Conservation (phyloP, 2,888 invertebrate genomes). For the Drosophila fulvimacula region DNA sequence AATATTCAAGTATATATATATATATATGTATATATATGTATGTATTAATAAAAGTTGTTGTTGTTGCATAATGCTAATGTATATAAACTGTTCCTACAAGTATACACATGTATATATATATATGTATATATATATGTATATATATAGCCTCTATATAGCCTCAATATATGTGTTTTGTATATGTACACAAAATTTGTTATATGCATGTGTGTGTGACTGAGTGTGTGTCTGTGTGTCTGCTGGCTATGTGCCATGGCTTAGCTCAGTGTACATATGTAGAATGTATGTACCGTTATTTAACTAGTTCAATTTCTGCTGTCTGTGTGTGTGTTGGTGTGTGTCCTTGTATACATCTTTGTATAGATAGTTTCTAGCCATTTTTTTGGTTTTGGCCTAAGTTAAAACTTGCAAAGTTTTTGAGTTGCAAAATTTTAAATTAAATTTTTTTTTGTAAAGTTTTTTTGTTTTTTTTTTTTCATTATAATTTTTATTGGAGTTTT, state of each 20-base stretch:
- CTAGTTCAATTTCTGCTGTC: conserved; percentile 35
- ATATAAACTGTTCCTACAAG: conserved; percentile 68
- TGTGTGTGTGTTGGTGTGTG: conserved; percentile 20
- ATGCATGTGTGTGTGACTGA: conserved; percentile 16
- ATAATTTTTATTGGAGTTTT: conserved; percentile 66
- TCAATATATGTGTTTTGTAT: conserved; percentile 45
- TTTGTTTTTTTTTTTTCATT: conserved; percentile 25
- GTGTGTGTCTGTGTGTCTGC: conserved; percentile 27
- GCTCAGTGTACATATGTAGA: conserved; percentile 73
- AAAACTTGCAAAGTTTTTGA: conserved; percentile 41
- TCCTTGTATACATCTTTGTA: conserved; percentile 22
- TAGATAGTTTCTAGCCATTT: conserved; percentile 28
- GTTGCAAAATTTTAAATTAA: conserved; percentile 29
- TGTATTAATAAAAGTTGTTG: conserved; percentile 56
- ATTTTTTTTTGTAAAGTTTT: conserved; percentile 30
- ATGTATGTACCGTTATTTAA: conserved; percentile 68
- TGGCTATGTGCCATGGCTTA: conserved; percentile 31
- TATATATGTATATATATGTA: conserved; percentile 23
- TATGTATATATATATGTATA: conserved; percentile 41
- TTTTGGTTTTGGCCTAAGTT: conserved; percentile 29
- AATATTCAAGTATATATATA: conserved; percentile 51
- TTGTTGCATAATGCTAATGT: conserved; percentile 60
- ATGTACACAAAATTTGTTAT: conserved; percentile 41
- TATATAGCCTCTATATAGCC: conserved; percentile 42
- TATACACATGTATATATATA: conserved; percentile 48